phyloP scores from a whole-genome alignment of 1,140 invertebrate species.

The Drosophila hydei region DNA sequence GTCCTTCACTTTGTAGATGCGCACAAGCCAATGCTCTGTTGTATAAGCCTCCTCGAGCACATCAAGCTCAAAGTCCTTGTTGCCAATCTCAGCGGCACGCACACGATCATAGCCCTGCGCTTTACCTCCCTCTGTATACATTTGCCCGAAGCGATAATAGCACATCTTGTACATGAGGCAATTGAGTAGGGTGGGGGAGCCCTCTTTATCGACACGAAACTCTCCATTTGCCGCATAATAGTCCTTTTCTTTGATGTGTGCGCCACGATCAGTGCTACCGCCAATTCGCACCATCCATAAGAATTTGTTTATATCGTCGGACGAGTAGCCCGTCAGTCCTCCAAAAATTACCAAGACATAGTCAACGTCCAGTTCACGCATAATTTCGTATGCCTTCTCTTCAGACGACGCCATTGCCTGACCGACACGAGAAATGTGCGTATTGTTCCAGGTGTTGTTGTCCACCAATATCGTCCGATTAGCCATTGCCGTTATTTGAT shows the following conservation, averaged over 20 bases:
- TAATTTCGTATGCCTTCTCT: constrained; percentile 98
- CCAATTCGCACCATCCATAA: constrained; percentile 99
- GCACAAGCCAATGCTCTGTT: constrained; percentile 97
- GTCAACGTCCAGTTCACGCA: constrained; percentile 98
- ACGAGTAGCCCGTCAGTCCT: constrained; percentile 98
- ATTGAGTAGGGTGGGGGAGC: constrained; percentile 93
- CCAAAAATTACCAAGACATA: constrained; percentile 99
- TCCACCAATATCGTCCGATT: constrained; percentile 99
- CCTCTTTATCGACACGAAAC: constrained; percentile 96
- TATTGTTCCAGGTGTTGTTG: constrained; percentile 99
- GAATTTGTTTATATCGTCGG: constrained; percentile 99
- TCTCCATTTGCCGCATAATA: constrained; percentile 97
- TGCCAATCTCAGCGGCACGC: constrained; percentile 95
- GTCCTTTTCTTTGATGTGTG: constrained; percentile 97
- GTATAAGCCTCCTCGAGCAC: constrained; percentile 97
- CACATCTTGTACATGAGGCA: constrained; percentile 99
- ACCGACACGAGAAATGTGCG: constrained; percentile 97
- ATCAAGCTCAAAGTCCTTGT: constrained; percentile 97
- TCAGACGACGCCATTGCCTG: constrained; percentile 99
- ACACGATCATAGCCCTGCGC: constrained; percentile 96
- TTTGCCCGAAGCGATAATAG: constrained; percentile 95
- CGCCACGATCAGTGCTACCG: constrained; percentile 96
- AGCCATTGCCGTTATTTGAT: constrained; percentile 99
- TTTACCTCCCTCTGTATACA: constrained; percentile 97
- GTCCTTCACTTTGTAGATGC: constrained; percentile 97